Evolutionary conservation across 23 tunicate genomes (phyloP), one percentile per base, ranked within the genome.

Genomic region (Aplidium turbinatum): DNA sequence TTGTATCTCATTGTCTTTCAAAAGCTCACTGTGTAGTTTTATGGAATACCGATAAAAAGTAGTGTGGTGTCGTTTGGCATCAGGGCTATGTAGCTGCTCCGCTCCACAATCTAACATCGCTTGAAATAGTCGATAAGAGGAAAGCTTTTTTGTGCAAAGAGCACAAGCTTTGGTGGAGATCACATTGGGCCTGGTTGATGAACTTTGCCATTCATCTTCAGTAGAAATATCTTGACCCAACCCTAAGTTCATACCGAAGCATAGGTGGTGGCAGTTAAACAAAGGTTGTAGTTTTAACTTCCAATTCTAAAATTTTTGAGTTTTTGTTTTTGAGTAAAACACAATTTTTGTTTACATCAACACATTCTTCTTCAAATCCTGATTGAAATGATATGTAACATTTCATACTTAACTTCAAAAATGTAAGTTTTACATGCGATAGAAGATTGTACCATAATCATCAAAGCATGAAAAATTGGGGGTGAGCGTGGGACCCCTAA

Each of bases 331-430:
- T n/a, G 19, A 11, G 60, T 13, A 54, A 13, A 54, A 13, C 22
- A 25, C 21, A 18, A 18, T 5, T 54, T 54, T 54, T 54, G 60
- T 54, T 54, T 54, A 54, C 4, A 18, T 54, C 60, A 54, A 54
- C 22, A 11, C 21, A 25, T n/a, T 54, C 60, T 54, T 25, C 22
- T 42, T 42, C 48, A 11, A 54, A 54, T 54, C 21, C 60, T 54
- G 60, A 54, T 54, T 54, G 60, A 54, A 54, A 54, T 54, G 60
- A 54, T 54, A n/a, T n/a, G 60, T n/a, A 54, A 54, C 22, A 54
- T 54, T 22, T n/a, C 60, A 54, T 54, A 54, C 60, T n/a, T n/a
- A 54, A 13, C 60, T 18, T 54, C 22, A 11, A n/a, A 54, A 54
- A 54, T 54, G n/a, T 11, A 54, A n/a, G 22, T 54, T 54, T 54